Evolutionary conservation across 2,113 vertebrate genomes (phyloP).

Genomic region (Lontra canadensis): DNA sequence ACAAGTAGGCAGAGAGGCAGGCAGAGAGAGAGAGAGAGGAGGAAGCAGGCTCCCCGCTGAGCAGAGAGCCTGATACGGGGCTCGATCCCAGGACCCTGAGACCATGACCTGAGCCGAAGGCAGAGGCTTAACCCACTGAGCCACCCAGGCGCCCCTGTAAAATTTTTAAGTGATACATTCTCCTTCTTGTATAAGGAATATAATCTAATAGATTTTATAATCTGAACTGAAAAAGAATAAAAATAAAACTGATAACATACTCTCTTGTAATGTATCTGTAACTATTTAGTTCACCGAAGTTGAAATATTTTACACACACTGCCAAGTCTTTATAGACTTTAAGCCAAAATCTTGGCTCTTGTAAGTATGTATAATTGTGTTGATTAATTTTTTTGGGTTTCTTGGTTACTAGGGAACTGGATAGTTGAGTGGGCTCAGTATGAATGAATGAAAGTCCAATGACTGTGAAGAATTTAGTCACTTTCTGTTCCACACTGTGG

Average conservation of each 20-base stretch:
- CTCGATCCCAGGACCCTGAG: too few relatives aligned
- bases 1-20: too few relatives aligned
- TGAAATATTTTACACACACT: neutral
- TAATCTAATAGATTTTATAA: neutral
- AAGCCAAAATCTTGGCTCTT: neutral
- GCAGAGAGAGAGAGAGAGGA: too few relatives aligned
- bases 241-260: neutral
- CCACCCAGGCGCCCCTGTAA: too few relatives aligned
- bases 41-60: too few relatives aligned
- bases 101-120: too few relatives aligned
- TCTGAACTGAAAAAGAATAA: neutral
- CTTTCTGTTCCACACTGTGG: neutral
- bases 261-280: neutral
- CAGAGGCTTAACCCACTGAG: too few relatives aligned
- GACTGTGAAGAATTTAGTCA: neutral
- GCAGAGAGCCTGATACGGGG: too few relatives aligned
- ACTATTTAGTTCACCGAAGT: neutral
- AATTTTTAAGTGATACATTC: neutral
- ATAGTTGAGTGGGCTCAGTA: neutral
- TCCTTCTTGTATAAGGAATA: neutral
- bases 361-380: neutral
- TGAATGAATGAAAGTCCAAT: neutral
- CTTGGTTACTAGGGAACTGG: neutral
- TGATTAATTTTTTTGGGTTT: neutral
- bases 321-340: neutral